Evolutionary conservation across 2,797 vertebrate genomes (phyloP), one percentile per base, ranked within the genome.

Genomic region (Acrossocheilus fasciatus): DNA sequence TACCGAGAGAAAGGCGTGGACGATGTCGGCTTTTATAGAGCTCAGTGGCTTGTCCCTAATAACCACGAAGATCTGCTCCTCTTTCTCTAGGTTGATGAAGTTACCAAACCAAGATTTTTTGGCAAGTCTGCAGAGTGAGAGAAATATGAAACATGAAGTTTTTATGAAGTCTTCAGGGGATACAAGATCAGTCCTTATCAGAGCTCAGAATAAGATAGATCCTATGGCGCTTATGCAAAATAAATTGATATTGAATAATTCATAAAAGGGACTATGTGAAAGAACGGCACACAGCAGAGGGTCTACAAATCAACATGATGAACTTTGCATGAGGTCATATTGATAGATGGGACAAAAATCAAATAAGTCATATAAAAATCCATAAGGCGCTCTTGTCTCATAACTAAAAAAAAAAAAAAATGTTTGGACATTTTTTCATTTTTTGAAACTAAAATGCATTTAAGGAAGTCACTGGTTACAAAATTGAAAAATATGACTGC

Each of bases 51-150:
- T 99, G 94, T 99, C 98, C 92, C 93, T 98, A 94, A 99, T 99
- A 90, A 99, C 98, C 87, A 99, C 96, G 74, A 99, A 99, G 95
- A 99, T 98, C 95, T 99, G 98, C 91, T 99, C 98, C 92, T 99
- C 98, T 94, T 99, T 99, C 92, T 99, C 98, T 93, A 99, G 93
- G 94, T 94, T 99, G 95, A 99, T 98, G 93, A 99, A 99, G 94
- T 99, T 99, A 95, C 98, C 98, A 0, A 99, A 99, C 98, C 98
- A 99, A 81, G 98, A 99, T 94, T 99, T 99, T 96, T 99, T 99
- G 96, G 98, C 98, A 95, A 99, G 97, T 95, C 98, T 99, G 93
- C 8, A 26, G 85, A 36, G 6, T 1, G 30, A 23, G 30, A 82
- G 45, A 82, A 72, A 85, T 7, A n/a, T 9, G 3, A 69, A 30